Base-by-base conservation (phyloP, 2,888 invertebrate species). In the Caenorhabditis imperialis region DNA sequence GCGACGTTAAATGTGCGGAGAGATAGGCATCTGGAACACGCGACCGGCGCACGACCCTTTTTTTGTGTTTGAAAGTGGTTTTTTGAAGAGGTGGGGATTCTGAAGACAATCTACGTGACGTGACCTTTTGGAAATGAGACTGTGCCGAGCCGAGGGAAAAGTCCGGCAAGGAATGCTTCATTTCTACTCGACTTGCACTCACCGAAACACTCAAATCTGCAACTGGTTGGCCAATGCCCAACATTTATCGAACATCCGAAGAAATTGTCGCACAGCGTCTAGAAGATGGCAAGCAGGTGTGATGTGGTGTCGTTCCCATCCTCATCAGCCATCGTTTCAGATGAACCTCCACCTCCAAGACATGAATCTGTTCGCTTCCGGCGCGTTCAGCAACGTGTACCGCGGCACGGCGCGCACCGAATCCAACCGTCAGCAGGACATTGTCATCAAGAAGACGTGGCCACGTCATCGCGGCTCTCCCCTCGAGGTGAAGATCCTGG, bases 401-500 rank as follows among this genome's bases (percentile, higher is more conserved):
- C 22, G 60, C 6, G 73, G 73, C 35, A 18, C 50, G 14, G 71
- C 67, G 5, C 40, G 55, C 16, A 53, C 60, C 33, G 30, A 45
- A 38, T 51, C 69, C 2, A 47, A 57, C 33, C 50, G 51, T 27
- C 23, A 38, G 12, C 18, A n/a, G 14, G 72, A 73, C 0, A 65
- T 83, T 37, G 83, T 81, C 20, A 67, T 83, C 44, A 83, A 83
- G 48, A 83, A 83, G 61, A 81, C 81, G 16, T 83, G 83, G 83
- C 70, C 63, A 18, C 63, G 65, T n/a, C 30, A 42, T 5, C 53
- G 30, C n/a, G 40, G 44, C 20, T 20, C 27, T 4, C 75, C 70
- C 23, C 14, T 71, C 18, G 71, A 75, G 30, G 61, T 72, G 30
- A 91, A 97, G 84, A 98, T 99, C 91, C 96, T 99, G 70, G 92